Percentiles rank a stretch among this genome's conserved stretches.
Evolutionary conservation across 2,888 invertebrate genomes (phyloP).

Genomic region (Drosophila emarginata): DNA sequence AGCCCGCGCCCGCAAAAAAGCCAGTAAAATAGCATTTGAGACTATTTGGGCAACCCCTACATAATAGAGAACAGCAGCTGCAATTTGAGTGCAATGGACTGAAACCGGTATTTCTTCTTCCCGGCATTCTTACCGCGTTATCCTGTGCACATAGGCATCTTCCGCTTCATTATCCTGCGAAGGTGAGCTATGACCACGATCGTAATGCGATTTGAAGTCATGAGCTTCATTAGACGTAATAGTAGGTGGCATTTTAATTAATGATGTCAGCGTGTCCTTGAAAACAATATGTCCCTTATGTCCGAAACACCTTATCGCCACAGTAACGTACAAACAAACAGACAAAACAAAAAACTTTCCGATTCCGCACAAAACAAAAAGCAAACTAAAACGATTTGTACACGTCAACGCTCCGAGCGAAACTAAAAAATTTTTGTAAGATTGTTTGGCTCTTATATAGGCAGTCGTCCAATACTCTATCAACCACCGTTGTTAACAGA

Average conservation of each 20-base stretch:
- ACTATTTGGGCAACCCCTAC: constrained; percentile 45
- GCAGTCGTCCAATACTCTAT: constrained; percentile 8
- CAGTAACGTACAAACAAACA: constrained; percentile 3
- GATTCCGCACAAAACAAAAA: not conserved
- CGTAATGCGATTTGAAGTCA: constrained; percentile 62
- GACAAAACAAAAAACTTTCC: not conserved
- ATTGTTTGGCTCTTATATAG: constrained; percentile 55
- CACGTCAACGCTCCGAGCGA: constrained; percentile 46
- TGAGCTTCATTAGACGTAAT: constrained; percentile 67
- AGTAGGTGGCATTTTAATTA: constrained; percentile 72
- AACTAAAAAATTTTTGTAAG: constrained; percentile 58
- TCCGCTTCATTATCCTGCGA: constrained; percentile 58
- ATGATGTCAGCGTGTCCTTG: constrained; percentile 63
- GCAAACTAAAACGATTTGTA: constrained; percentile 26
- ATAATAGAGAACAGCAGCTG: constrained; percentile 23
- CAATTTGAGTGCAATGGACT: not conserved
- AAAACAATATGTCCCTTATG: constrained; percentile 1
- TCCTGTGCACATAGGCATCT: constrained; percentile 61
- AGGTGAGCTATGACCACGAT: constrained; percentile 47
- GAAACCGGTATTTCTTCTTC: not conserved
- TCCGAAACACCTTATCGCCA: not conserved
- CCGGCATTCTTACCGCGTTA: constrained; percentile 71
- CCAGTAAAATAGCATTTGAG: too few relatives aligned
- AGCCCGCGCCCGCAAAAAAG: constrained; percentile 43
- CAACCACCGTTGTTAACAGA: constrained; percentile 10